Conservation (phyloP, 2,888 invertebrate species). For the Athetis lepigone region DNA sequence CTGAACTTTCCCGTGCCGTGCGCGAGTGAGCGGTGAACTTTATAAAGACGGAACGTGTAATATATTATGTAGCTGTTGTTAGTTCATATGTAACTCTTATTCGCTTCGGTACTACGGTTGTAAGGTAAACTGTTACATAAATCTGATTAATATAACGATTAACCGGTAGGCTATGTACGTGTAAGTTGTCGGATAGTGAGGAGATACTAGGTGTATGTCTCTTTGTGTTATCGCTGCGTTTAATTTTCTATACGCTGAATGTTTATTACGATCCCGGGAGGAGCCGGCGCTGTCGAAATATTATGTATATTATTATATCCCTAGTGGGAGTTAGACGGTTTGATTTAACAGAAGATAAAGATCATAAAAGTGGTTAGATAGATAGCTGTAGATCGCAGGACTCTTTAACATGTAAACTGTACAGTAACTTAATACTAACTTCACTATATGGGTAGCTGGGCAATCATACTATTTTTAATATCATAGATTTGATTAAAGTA, state of each 20-base stretch:
- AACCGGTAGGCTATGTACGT: conserved; percentile 81
- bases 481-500: conserved; percentile 81
- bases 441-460: conserved; percentile 90
- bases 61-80: conserved; percentile 76
- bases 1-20: conserved; percentile 32
- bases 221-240: conserved; percentile 73
- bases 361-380: conserved; percentile 78
- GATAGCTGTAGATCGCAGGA: conserved; percentile 84
- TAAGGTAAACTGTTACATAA: conserved; percentile 88
- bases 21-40: conserved; percentile 50
- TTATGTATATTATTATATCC: conserved; percentile 73
- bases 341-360: conserved; percentile 69
- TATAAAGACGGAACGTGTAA: conserved; percentile 63
- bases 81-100: conserved; percentile 80
- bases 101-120: conserved; percentile 86
- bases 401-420: conserved; percentile 84
- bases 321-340: conserved; percentile 72
- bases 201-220: conserved; percentile 77
- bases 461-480: conserved; percentile 89
- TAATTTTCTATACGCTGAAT: conserved; percentile 71
- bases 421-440: conserved; percentile 89
- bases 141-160: conserved; percentile 88
- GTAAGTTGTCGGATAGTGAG: conserved; percentile 83
- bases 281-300: conserved; percentile 66
- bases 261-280: conserved; percentile 59